phyloP scores from a whole-genome alignment of 2,797 vertebrate genomes.

The Ceyx erithaca region DNA sequence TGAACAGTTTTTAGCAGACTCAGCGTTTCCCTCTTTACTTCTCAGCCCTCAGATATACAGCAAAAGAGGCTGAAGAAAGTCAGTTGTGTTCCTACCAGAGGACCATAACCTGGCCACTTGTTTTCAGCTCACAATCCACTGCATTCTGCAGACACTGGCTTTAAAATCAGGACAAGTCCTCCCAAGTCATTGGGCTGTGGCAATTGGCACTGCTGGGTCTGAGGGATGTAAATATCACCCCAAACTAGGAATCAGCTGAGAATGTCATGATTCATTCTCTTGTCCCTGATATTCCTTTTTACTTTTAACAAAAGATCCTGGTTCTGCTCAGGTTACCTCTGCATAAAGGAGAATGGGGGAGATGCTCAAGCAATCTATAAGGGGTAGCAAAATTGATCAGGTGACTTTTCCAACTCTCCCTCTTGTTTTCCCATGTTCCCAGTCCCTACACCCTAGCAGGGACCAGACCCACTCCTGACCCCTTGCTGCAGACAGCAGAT shows the following conservation, averaged over 20 bases:
- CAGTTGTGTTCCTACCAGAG: slow-evolving; percentile 64
- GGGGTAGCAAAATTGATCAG: background rate
- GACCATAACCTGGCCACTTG: slow-evolving; percentile 48
- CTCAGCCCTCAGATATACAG: slow-evolving; percentile 43
- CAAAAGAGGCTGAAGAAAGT: slow-evolving; percentile 59
- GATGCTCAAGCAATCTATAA: background rate
- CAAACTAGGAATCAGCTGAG: background rate
- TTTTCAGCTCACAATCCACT: slow-evolving; percentile 35
- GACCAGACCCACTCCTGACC: background rate
- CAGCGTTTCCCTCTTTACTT: slow-evolving; percentile 66
- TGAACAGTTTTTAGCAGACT: slow-evolving; percentile 71
- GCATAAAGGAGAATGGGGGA: background rate
- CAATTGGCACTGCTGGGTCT: background rate
- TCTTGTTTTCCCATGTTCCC: background rate
- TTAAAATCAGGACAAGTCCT: background rate
- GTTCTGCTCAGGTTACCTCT: background rate
- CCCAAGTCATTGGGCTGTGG: background rate
- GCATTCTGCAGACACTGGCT: background rate
- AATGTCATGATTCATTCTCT: background rate
- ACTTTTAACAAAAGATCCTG: background rate
- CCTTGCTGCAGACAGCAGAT: background rate
- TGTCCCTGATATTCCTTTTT: background rate
- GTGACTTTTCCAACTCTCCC: background rate
- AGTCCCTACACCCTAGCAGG: background rate
- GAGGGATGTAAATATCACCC: background rate